Percentiles rank a stretch among this genome's conserved stretches.
Conservation (phyloP, 2,888 invertebrate species). For the Xestobium rufovillosum region DNA sequence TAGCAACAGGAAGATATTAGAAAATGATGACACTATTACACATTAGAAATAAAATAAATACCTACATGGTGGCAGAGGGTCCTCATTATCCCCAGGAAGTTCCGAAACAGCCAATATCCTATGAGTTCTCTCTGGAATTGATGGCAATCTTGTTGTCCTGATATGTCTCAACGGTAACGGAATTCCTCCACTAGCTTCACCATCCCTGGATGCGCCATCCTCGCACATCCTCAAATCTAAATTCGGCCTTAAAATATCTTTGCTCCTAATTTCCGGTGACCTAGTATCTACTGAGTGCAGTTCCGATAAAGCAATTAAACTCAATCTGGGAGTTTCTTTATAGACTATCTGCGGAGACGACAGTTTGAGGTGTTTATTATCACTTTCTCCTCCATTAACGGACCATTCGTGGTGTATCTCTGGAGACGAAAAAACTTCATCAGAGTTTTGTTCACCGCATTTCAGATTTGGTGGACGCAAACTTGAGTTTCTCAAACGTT, state of each 20-base stretch:
- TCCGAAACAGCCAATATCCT: slow-evolving; percentile 38
- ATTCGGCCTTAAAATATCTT: slow-evolving; percentile 27
- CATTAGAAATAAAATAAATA: too few relatives aligned
- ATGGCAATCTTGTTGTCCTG: slow-evolving; percentile 68
- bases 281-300: slow-evolving; percentile 48
- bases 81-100: slow-evolving; percentile 58
- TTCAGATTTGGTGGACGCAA: slow-evolving; percentile 47
- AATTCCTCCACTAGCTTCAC: slow-evolving; percentile 44
- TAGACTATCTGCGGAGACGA: slow-evolving; percentile 10
- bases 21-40: too few relatives aligned
- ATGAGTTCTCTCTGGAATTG: slow-evolving; percentile 67
- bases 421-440: neutral
- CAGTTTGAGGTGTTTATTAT: slow-evolving; percentile 13
- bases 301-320: slow-evolving; percentile 52
- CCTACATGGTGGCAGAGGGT: slow-evolving; percentile 80
- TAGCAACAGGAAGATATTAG: too few relatives aligned
- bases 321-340: slow-evolving; percentile 44
- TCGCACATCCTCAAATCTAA: slow-evolving; percentile 34
- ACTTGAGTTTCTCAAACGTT: slow-evolving; percentile 51
- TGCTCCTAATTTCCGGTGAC: slow-evolving; percentile 37
- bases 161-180: slow-evolving; percentile 60
- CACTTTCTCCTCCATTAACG: slow-evolving; percentile 4
- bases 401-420: slow-evolving; percentile 7
- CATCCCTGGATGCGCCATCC: slow-evolving; percentile 30
- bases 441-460: slow-evolving; percentile 22